Evolutionary conservation across 2,113 vertebrate genomes (phyloP), one percentile per base, ranked within the genome.

Genomic region (Asarcornis scutulata): DNA sequence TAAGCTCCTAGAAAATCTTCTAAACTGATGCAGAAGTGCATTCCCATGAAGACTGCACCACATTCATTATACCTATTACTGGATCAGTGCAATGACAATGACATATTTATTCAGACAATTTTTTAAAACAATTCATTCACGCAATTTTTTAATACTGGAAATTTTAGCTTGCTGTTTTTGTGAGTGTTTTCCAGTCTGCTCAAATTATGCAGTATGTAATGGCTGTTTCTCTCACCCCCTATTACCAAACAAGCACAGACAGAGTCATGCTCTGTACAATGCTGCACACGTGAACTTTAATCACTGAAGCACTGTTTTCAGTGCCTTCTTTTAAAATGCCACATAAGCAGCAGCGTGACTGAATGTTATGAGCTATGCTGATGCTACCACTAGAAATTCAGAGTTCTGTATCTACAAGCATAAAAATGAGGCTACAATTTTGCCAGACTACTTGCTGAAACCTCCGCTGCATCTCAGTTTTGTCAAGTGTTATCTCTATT

Each of bases 381-480:
- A 53, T 60, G 56, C 56, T 46, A 16, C 12, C 42, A 8, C 42
- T 71, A 71, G 52, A 75, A 84, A 66, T 56, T 40, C 71, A 60
- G 38, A 68, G 32, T 29, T 80, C 31, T 58, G 17, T 16, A n/a
- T 12, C 42, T 50, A 4, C 25, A 56, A 73, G 44, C 16, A 56
- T 13, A 76, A 44, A 89, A 87, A 31, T 27, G 15, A 59, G 46
- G 20, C 56, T n/a, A 17, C 5, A 26, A 5, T 81, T 93, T 83
- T 91, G 86, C 78, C 50, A 83, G 71, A 93, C 64, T 48, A 81
- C 48, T 68, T 78, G 62, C 34, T 62, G 89, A 84, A 88, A 60
- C 42, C 10, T 88, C 75, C 52, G 22, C 32, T 64, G 56, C 58
- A 53, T 71, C 92, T 97, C 69, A 29, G 77, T 34, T 92, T 96